Evolutionary conservation across 2,888 invertebrate species (phyloP).

Genomic region (Drosophila anceps): DNA sequence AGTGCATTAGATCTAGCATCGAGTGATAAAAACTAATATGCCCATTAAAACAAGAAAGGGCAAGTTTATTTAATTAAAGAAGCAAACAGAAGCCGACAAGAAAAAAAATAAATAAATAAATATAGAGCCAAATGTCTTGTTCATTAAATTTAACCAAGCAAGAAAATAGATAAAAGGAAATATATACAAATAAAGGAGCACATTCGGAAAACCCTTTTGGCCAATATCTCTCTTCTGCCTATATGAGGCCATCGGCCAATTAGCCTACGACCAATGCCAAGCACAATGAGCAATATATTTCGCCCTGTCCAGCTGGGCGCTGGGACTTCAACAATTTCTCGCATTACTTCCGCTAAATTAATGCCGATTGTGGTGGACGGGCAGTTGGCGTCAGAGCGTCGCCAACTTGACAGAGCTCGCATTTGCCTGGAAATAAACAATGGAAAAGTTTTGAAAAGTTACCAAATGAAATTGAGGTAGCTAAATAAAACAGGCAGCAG

Average conservation of each 20-base stretch:
- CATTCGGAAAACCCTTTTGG: slow-evolving; percentile 45
- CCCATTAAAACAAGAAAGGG: slow-evolving; percentile 58
- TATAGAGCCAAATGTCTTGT: slow-evolving; percentile 64
- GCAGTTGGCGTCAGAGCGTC: slow-evolving; percentile 63
- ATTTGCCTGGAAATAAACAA: slow-evolving; percentile 30
- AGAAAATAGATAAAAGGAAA: slow-evolving; percentile 68
- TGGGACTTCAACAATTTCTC: slow-evolving; percentile 75
- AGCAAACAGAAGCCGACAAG: slow-evolving; percentile 11
- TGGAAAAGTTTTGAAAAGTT: slow-evolving; percentile 23
- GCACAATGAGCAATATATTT: slow-evolving; percentile 24
- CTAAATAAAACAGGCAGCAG: not conserved
- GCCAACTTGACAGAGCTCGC: slow-evolving; percentile 56
- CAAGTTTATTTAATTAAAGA: slow-evolving; percentile 74
- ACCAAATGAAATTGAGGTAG: not conserved
- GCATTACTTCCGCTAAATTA: slow-evolving; percentile 84
- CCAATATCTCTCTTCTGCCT: slow-evolving; percentile 27
- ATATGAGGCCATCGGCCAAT: slow-evolving; percentile 46
- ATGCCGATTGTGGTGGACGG: slow-evolving; percentile 79
- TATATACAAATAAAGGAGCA: slow-evolving; percentile 19
- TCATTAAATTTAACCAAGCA: slow-evolving; percentile 72
- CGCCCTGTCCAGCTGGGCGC: slow-evolving; percentile 4
- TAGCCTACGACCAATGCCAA: slow-evolving; percentile 33
- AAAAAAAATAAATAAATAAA: slow-evolving; percentile 26
- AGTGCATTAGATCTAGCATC: slow-evolving; percentile 48
- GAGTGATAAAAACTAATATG: slow-evolving; percentile 69